Evolutionary conservation across 2,888 invertebrate species (phyloP), one percentile per base, ranked within the genome.

Genomic region (Aporophyla nigra): DNA sequence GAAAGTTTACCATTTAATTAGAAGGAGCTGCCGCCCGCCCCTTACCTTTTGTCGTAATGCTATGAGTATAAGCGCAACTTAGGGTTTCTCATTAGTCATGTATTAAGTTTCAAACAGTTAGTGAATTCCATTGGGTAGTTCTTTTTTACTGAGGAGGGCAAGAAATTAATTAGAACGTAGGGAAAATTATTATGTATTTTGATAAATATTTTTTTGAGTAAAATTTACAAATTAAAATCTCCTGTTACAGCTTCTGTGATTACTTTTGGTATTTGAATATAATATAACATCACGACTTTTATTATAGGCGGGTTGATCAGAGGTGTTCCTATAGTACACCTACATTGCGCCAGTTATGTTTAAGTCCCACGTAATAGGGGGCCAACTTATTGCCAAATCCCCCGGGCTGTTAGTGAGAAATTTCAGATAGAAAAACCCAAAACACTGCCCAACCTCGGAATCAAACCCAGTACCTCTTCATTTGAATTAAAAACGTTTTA

Each of bases 1-100:
- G 95, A 96, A 96, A 97, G 96, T 96, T 96, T 96, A 96, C 96
- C 96, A 96, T 96, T 96, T 96, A 96, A 97, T 97, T 97, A 97
- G 96, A 94, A 95, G 91, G 93, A 92, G 93, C 93, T 92, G 90
- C 91, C 91, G 82, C 90, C 91, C 90, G 79, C 93, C 93, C 93
- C 92, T 91, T 92, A 94, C 94, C 95, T 94, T 93, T 94, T 94
- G 93, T 93, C 92, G 93, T 95, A 93, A 94, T 92, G 91, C 93
- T 91, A 90, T 92, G 93, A 93, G 93, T 93, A 93, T 93, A 92
- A 93, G 92, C 92, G 88, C 92, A 92, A 94, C 93, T 94, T 94
- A 94, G 92, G 93, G 92, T 91, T 92, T 93, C 94, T 94, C 93
- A 94, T 95, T 94, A 95, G 94, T 91, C 90, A 90, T 90, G 89